Evolutionary conservation across 1,140 invertebrate species (phyloP), one percentile per base, ranked within the genome.

Genomic region (Drosophila rufa): DNA sequence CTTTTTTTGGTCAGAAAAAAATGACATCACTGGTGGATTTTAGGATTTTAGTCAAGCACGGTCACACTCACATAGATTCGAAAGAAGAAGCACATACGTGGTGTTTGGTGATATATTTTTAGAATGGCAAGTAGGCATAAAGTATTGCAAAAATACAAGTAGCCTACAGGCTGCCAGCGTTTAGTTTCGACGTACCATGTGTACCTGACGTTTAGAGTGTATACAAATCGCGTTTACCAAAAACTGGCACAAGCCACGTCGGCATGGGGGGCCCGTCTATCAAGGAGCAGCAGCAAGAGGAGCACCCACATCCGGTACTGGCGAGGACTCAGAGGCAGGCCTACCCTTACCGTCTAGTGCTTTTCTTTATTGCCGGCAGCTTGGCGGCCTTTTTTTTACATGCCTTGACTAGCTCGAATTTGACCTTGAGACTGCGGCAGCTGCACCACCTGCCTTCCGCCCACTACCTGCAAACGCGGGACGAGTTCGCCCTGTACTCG

Each of bases 401-500:
- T 53, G 77, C 80, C 1, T 22, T 92, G 8, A 61, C 61, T 0
- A 55, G 67, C 15, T 64, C 60, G 1, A 43, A 56, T 15, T 22
- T 84, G 17, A 56, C 57, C 38, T 67, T 68, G 68, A 47, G 76
- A 4, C 68, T 79, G 6, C 70, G 75, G 0, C 87, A 82, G 22
- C 43, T 92, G 38, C 80, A 87, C 55, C 84, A 85, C 22, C 62
- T 91, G 43, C 87, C 92, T 3, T 71, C 74, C 2, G 87, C 79
- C 3, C 79, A 91, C 25, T 92, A 83, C 61, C 45, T 92, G 7
- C 92, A 93, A 68, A 82, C 86, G 3, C 75, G 91, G 0, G 89
- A 93, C 53, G 92, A 93, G 46, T 92, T 91, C 22, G 91, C 92
- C 0, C 68, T 92, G 0, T 92, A 92, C 61, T 83, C 86, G 2